These are phyloP conservation scores for Helogale parvula DNA, from an alignment of 2,113 vertebrate genomes.

Conservation along the genomic window DNA sequence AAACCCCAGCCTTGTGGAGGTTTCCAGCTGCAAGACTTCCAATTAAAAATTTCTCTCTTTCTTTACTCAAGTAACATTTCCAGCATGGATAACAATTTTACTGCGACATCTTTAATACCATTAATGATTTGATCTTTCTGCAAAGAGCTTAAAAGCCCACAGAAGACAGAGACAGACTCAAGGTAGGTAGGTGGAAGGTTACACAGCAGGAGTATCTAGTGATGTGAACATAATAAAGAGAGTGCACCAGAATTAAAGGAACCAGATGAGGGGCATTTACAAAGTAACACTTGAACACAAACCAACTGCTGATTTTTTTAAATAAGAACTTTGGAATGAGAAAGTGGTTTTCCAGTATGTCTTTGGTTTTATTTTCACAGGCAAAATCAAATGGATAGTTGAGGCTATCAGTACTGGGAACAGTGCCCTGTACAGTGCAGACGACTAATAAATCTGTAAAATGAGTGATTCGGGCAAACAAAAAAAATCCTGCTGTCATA, in stretches of 20 bases:
- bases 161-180: slow-evolving; percentile 52
- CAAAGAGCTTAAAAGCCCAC: slow-evolving; percentile 61
- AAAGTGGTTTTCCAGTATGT: slow-evolving; percentile 18
- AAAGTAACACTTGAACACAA: slow-evolving; percentile 74
- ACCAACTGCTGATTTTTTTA: slow-evolving; percentile 56
- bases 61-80: slow-evolving; percentile 66
- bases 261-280: slow-evolving; percentile 45
- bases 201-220: slow-evolving; percentile 78
- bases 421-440: neutral
- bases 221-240: slow-evolving; percentile 80
- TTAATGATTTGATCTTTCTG: slow-evolving; percentile 84
- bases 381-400: slow-evolving; percentile 34
- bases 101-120: slow-evolving; percentile 75
- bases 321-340: slow-evolving; percentile 44
- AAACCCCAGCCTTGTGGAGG: neutral
- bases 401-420: neutral
- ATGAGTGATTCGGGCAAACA: neutral
- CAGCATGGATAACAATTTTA: slow-evolving; percentile 75
- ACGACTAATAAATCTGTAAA: neutral
- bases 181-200: slow-evolving; percentile 78
- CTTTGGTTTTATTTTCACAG: slow-evolving; percentile 47
- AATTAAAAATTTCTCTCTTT: slow-evolving; percentile 78
- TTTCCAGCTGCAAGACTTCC: slow-evolving; percentile 79
- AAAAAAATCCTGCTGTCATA: neutral
- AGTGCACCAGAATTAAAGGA: slow-evolving; percentile 73